Percentiles rank a stretch among this genome's conserved stretches.
Conservation (phyloP, 2,888 invertebrate genomes). For the Caenorhabditis panamensis region DNA sequence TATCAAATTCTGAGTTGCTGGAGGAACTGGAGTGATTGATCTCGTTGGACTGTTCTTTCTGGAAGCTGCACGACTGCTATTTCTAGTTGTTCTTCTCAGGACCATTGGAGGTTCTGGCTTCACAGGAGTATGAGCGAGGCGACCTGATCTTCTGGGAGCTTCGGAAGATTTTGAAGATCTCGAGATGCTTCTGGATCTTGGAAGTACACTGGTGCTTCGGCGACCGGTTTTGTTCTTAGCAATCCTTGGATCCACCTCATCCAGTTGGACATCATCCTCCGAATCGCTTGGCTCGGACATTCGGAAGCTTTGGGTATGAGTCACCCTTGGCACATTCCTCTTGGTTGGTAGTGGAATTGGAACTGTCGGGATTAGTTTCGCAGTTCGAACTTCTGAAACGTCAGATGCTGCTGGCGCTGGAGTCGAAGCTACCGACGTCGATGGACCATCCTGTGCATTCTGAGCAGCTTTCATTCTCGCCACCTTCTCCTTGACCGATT, state of each 20-base stretch:
- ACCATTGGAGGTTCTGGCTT: background rate
- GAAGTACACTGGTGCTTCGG: background rate
- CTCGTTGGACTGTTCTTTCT: background rate
- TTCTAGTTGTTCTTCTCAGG: background rate
- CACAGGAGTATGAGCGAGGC: background rate
- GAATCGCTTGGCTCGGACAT: background rate
- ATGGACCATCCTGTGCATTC: background rate
- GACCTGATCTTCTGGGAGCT: background rate
- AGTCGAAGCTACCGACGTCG: background rate
- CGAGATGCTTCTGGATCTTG: background rate
- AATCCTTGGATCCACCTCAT: background rate
- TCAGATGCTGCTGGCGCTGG: background rate
- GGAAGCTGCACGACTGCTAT: background rate
- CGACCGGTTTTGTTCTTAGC: too few species aligned
- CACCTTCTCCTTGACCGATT: conserved; percentile 55
- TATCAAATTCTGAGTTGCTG: background rate
- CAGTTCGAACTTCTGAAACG: too few species aligned
- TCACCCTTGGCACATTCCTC: too few species aligned
- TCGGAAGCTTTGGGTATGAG: background rate
- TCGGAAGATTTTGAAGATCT: background rate
- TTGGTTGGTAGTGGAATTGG: background rate
- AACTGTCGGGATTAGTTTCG: too few species aligned
- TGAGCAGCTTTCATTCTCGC: conserved; percentile 39
- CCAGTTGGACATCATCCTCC: background rate
- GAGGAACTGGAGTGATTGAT: background rate